Evolutionary conservation across 2,797 vertebrate species (phyloP), one percentile per base, ranked within the genome.

Genomic region (Limosa lapponica): DNA sequence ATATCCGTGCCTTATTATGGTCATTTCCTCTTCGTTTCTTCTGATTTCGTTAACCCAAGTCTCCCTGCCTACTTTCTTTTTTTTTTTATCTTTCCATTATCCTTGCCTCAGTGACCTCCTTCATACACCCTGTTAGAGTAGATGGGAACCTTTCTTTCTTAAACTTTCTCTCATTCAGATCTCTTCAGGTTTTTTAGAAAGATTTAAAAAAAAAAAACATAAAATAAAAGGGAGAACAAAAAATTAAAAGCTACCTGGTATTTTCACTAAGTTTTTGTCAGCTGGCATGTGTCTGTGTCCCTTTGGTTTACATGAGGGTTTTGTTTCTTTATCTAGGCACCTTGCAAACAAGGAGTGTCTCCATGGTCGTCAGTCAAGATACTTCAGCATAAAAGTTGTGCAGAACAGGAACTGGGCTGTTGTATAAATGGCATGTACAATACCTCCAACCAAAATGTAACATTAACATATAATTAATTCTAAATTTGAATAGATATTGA

Each of bases 1-100:
- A 86, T 96, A 95, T 95, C 73, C 84, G n/a, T 84, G 43, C 91
- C 86, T 95, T 91, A 91, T 95, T 95, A 95, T 65, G 70, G 51
- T 58, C 85, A 88, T 66, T 94, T 91, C 51, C 73, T 89, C 79
- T 48, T 86, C 6, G 0, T 69, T 96, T 97, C 3, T 24, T 61
- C 37, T 67, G 82, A 91, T 49, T 91, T 70, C 0, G 8, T 73
- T 95, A 93, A 88, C 43, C 48, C 36, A 88, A 55, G 16, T 44
- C 23, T 88, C 61, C 23, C 73, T 90, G 24, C 11, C 46, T 8
- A 41, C 32, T 81, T 79, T 64, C 10, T 54, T 59, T 79, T 54
- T 58, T 34, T 57, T 51, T 69, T 37, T 5, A 57, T 69, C 61
- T 87, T 90, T 88, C n/a, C 36, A 43, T 89, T 90, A 94, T 59